Evolutionary conservation across 2,797 vertebrate genomes (phyloP).

Genomic region (Muscicapa striata): DNA sequence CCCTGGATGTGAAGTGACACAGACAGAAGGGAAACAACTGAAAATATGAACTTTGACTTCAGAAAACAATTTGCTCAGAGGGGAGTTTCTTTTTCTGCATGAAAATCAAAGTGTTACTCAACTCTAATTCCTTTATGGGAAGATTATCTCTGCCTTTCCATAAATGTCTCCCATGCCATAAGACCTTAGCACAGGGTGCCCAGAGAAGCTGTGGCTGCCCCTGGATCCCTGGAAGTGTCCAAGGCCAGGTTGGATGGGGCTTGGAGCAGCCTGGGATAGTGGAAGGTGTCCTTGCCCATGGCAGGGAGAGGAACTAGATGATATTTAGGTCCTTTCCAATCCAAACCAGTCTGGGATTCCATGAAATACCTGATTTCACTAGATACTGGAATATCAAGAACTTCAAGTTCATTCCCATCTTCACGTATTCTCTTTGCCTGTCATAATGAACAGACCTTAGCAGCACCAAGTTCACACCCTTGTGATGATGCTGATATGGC

Average conservation of each 20-base stretch:
- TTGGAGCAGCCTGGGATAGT: too few relatives aligned
- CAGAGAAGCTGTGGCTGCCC: neutral
- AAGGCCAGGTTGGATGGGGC: neutral
- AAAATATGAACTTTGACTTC: neutral
- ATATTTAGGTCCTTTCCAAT: too few relatives aligned
- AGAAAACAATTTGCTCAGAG: neutral
- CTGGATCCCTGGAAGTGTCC: neutral
- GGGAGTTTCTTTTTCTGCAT: neutral
- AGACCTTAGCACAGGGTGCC: neutral
- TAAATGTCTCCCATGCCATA: neutral
- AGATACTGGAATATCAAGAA: too few relatives aligned
- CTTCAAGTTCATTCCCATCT: too few relatives aligned
- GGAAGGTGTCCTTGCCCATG: too few relatives aligned
- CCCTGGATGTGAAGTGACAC: neutral
- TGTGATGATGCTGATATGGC: too few relatives aligned
- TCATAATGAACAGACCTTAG: too few relatives aligned
- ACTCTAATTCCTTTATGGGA: neutral
- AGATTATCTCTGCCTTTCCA: neutral
- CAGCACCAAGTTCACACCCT: too few relatives aligned
- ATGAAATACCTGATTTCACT: too few relatives aligned
- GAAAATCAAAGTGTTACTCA: neutral
- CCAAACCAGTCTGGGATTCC: too few relatives aligned
- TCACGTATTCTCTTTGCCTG: too few relatives aligned
- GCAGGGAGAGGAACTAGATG: too few relatives aligned
- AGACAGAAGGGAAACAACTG: neutral